Base-by-base conservation (phyloP, 2,888 invertebrate genomes). In the Heteropelma amictum region DNA sequence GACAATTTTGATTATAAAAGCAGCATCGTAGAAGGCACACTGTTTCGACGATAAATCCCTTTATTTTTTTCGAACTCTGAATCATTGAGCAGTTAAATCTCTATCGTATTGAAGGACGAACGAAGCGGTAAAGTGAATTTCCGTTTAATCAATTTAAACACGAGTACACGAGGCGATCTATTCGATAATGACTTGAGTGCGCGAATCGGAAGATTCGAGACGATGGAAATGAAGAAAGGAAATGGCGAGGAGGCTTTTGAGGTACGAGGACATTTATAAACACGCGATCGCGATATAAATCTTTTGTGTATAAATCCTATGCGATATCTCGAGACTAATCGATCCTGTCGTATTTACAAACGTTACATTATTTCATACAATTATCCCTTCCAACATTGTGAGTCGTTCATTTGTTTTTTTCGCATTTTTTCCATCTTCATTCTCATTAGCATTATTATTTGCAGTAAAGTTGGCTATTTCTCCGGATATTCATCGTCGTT, bases 281-380 rank as follows among this genome's bases (percentile, higher is more conserved):
- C 49, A 56, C n/a, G 33, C 33, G 51, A 60, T 53, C n/a, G 33
- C 33, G 51, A 60, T 53, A 40, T 53, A 65, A 33, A 30, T 21
- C n/a, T n/a, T n/a, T 42, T 42, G 10, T 60, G 12, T 60, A 28
- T 30, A n/a, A n/a, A n/a, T 26, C 28, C 40, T 28, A 26, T 6
- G 35, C 35, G 12, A 35, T 38, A 56, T 75, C 67, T 67, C 75
- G 75, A 68, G 71, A 61, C 75, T 58, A 30, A 51, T 67, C 70
- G 70, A 75, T 71, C 70, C 61, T 75, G 76, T 77, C 70, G 51
- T 74, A 73, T 73, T 33, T 77, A 77, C 75, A 75, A 28, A 21
- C 54, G n/a, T 63, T 58, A 49, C 28, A 58, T 28, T 58, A 51
- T 51, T 14, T 33, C 28, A 58, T 38, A 14, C 10, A 64, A 54